Base-by-base conservation (phyloP, 2,797 vertebrate genomes). In the Carapus acus region DNA sequence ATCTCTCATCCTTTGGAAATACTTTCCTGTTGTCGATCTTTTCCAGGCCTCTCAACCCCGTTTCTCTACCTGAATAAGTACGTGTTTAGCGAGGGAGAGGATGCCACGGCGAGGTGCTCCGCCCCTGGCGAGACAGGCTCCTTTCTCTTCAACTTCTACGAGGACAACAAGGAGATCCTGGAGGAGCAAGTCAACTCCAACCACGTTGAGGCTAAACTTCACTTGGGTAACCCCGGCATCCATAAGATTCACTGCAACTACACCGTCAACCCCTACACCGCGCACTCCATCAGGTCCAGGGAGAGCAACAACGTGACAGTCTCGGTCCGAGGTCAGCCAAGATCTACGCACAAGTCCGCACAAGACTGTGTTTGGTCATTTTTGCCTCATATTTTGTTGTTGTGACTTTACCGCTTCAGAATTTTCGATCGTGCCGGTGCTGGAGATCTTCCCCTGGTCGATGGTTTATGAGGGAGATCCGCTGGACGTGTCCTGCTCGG, bases 401-500 rank as follows among this genome's bases (percentile, higher is more conserved):
- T 21, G 11, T 39, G 6, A 0, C 59, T 43, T 70, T 61, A 22
- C 47, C 22, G 58, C 54, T 51, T 8, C 40, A 90, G 88, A 76
- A 51, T 53, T 87, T 23, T 8, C 47, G 21, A 49, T 87, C 47
- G 21, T 0, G 2, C 69, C 77, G 0, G 36, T 38, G 4, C 48
- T 90, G 57, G 46, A 56, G 33, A 73, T 89, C 44, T 22, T 1
- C 3, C 84, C 86, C 1, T 7, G 20, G 12, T 1, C 48, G 3
- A 17, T 66, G 0, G 21, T 89, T 42, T 82, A 71, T 3, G 89
- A 90, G 64, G 89, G 87, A 18, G 89, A 90, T 53, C 13, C 0
- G 0, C 57, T 90, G 12, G 7, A 9, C 27, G 59, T 89, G 40
- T 49, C 4, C 0, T 89, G 89, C 57, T 36, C 6, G 1, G 7